Conservation (phyloP, 1,140 invertebrate species). For the Maniola jurtina region DNA sequence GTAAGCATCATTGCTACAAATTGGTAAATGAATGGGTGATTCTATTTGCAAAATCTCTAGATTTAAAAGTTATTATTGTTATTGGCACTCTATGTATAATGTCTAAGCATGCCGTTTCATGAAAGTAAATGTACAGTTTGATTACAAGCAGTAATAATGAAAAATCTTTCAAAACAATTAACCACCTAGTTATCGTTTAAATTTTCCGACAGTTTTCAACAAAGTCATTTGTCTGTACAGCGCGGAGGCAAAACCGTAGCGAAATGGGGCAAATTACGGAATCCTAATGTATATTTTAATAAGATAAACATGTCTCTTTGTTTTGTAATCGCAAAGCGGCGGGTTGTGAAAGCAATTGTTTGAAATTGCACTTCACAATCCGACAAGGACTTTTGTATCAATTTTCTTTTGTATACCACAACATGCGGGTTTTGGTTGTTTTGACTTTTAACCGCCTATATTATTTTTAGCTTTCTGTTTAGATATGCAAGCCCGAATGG, state of each 20-base stretch:
- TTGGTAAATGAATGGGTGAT: too few relatives aligned
- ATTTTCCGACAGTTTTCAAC: not conserved
- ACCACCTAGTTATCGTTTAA: not conserved
- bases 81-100: too few relatives aligned
- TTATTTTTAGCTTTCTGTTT: not conserved
- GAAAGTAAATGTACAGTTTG: too few relatives aligned
- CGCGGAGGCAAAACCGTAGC: slow-evolving; percentile 9
- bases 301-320: slow-evolving; percentile 12
- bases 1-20: too few relatives aligned
- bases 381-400: slow-evolving; percentile 23
- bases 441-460: not conserved
- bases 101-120: too few relatives aligned
- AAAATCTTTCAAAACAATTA: slow-evolving; percentile 1
- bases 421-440: slow-evolving; percentile 16
- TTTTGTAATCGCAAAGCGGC: slow-evolving; percentile 18
- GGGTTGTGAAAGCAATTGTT: slow-evolving; percentile 27
- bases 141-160: not conserved
- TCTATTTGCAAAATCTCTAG: too few relatives aligned
- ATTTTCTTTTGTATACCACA: slow-evolving; percentile 21
- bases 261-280: slow-evolving; percentile 9
- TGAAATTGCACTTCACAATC: slow-evolving; percentile 26
- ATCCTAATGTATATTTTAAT: slow-evolving; percentile 20
- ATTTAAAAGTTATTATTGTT: too few relatives aligned
- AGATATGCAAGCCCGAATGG: slow-evolving; percentile 13
- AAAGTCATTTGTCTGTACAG: not conserved